Evolutionary conservation across 2,888 invertebrate species (phyloP).

Genomic region (Aromia moschata): DNA sequence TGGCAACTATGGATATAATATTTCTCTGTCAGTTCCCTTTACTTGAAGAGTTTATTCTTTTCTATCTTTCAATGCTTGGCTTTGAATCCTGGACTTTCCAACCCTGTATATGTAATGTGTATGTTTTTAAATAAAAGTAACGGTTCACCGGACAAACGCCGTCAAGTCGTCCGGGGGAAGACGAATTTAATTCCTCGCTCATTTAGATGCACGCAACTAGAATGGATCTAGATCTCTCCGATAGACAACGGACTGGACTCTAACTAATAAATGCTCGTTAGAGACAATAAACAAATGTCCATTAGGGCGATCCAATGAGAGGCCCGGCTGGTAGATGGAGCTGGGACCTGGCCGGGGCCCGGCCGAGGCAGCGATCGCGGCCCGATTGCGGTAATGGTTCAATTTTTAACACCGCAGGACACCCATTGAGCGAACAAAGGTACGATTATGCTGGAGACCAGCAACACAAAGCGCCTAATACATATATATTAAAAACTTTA

Average conservation of each 20-base stretch:
- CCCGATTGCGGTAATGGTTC: slow-evolving; percentile 62
- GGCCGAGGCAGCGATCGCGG: slow-evolving; percentile 46
- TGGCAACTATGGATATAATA: too few relatives aligned
- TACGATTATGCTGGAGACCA: slow-evolving; percentile 58
- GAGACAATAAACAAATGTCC: slow-evolving; percentile 38
- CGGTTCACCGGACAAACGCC: too few relatives aligned
- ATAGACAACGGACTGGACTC: slow-evolving; percentile 38
- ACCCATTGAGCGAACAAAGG: slow-evolving; percentile 62
- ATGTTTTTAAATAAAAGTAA: too few relatives aligned
- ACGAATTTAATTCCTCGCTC: slow-evolving; percentile 36
- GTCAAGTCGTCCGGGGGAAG: slow-evolving; percentile 36
- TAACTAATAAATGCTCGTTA: slow-evolving; percentile 37
- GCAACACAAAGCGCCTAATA: slow-evolving; percentile 62
- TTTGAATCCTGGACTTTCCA: too few relatives aligned
- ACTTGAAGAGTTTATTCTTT: too few relatives aligned
- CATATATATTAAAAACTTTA: slow-evolving; percentile 63
- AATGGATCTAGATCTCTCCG: slow-evolving; percentile 40
- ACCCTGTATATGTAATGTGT: too few relatives aligned
- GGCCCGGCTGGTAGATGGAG: slow-evolving; percentile 21
- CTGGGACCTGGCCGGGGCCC: slow-evolving; percentile 21
- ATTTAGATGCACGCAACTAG: slow-evolving; percentile 33
- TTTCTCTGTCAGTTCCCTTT: too few relatives aligned
- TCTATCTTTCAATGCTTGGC: too few relatives aligned
- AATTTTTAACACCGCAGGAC: slow-evolving; percentile 64
- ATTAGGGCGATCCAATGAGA: slow-evolving; percentile 41